Conservation (phyloP, 2,797 vertebrate species). For the Garrulus glandarius region DNA sequence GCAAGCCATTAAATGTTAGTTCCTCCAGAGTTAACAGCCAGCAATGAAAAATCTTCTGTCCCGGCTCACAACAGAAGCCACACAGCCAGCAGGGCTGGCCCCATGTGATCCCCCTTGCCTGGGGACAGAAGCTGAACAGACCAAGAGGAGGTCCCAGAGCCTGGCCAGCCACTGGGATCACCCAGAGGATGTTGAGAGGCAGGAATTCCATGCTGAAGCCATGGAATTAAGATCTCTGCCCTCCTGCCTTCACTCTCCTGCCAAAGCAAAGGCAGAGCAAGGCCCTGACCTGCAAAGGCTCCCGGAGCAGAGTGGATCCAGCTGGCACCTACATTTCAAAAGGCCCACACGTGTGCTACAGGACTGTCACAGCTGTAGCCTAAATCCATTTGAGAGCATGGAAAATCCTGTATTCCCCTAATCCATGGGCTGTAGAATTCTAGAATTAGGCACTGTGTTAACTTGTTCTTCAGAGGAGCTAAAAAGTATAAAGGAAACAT, state of each 20-base stretch:
- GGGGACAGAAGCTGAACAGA: neutral
- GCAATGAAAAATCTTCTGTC: neutral
- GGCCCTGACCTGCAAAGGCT: neutral
- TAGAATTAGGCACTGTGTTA: neutral
- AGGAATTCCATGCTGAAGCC: neutral
- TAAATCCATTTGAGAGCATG: neutral
- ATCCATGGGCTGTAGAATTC: neutral
- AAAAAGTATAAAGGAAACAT: neutral
- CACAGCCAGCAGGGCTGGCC: neutral
- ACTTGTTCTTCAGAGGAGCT: neutral
- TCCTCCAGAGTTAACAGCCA: neutral
- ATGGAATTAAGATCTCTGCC: neutral
- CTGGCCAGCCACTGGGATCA: neutral
- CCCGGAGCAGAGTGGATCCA: rapidly evolving
- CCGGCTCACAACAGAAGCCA: neutral
- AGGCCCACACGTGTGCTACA: neutral
- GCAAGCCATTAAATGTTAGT: neutral
- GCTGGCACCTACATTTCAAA: neutral
- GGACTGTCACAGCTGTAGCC: neutral
- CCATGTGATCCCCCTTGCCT: neutral
- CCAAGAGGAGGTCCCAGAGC: neutral
- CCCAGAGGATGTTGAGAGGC: neutral
- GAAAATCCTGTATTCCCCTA: neutral
- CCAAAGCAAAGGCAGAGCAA: neutral
- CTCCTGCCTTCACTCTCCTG: neutral